These are phyloP conservation scores for Sebastes hubbsi DNA, from an alignment of 2,797 vertebrate genomes.

Conservation along the genomic window DNA sequence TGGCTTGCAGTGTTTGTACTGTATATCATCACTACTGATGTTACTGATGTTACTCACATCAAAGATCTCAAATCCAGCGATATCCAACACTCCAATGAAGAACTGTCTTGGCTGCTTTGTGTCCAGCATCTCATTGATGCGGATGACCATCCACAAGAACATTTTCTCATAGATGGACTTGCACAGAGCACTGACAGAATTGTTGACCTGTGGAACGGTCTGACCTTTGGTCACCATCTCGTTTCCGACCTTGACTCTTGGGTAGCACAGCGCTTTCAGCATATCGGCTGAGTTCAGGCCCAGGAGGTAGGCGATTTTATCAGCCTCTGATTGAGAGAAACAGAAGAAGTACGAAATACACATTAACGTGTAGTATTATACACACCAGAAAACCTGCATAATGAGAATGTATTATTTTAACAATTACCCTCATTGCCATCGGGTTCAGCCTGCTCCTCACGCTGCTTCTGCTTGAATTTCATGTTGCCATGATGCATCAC, in stretches of 20 bases:
- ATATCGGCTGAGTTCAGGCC: slow-evolving; percentile 88
- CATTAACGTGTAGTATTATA: not conserved
- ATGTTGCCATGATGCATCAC: slow-evolving; percentile 89
- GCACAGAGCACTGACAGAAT: slow-evolving; percentile 83
- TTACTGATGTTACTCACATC: slow-evolving; percentile 77
- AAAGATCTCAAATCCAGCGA: slow-evolving; percentile 91
- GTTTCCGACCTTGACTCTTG: slow-evolving; percentile 87
- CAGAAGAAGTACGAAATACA: not conserved
- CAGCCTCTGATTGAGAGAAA: slow-evolving; percentile 75
- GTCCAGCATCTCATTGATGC: slow-evolving; percentile 89
- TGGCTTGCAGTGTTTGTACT: not conserved
- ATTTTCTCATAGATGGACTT: slow-evolving; percentile 91
- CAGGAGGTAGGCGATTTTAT: slow-evolving; percentile 87
- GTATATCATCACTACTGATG: not conserved
- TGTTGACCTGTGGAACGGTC: slow-evolving; percentile 88
- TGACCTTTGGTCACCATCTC: slow-evolving; percentile 87
- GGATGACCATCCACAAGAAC: slow-evolving; percentile 90
- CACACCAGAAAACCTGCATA: not conserved
- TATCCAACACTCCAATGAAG: slow-evolving; percentile 90
- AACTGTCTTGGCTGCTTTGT: slow-evolving; percentile 82
- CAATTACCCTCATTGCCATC: slow-evolving; percentile 88
- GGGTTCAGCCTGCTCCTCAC: slow-evolving; percentile 88
- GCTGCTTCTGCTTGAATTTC: slow-evolving; percentile 91
- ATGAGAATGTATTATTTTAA: not conserved
- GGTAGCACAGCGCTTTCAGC: slow-evolving; percentile 86